Conservation (phyloP, 2,113 vertebrate genomes). For the Oxyruncus cristatus region DNA sequence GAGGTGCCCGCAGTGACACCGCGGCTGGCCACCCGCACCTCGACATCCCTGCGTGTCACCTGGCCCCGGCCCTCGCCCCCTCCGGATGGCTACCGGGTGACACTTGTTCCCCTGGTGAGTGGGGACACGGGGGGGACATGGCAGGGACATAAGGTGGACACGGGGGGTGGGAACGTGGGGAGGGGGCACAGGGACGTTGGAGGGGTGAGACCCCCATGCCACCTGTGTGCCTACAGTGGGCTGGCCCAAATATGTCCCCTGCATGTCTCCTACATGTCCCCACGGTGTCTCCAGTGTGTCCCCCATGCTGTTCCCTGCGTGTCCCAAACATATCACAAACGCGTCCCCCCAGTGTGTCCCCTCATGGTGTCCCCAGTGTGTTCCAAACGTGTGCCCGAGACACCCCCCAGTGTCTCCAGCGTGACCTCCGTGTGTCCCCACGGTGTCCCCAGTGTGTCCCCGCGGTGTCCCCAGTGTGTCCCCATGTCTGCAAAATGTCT, state of each 20-base stretch:
- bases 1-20: neutral
- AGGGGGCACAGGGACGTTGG: no score
- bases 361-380: neutral
- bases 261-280: neutral
- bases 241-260: neutral
- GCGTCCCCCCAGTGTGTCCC: neutral
- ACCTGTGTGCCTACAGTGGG: neutral
- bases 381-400: neutral
- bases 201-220: neutral
- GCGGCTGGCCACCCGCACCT: neutral
- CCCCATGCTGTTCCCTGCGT: rapidly evolving
- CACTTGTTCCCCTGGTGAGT: neutral
- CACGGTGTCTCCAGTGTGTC: rapidly evolving
- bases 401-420: neutral
- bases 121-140: neutral
- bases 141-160: neutral
- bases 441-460: neutral
- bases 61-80: neutral
- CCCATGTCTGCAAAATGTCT: neutral
- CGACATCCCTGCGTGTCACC: neutral
- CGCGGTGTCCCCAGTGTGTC: neutral
- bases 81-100: neutral
- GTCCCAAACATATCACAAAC: neutral
- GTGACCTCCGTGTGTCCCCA: rapidly evolving
- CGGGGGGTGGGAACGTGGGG: neutral